Conservation (phyloP, 1,140 invertebrate species). For the Leguminivora glycinivorella region DNA sequence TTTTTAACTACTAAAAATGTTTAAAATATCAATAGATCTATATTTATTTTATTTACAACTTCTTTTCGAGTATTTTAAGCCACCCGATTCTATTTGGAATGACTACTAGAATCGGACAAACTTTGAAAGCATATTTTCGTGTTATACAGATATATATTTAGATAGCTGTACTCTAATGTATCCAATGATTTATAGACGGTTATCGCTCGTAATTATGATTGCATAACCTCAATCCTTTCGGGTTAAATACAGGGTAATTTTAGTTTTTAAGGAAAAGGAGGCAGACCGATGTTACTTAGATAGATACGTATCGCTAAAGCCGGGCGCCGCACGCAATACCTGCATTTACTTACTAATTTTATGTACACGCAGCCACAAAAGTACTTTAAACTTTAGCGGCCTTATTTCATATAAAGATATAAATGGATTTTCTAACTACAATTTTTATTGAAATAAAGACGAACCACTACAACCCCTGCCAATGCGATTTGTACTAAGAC, state of each 20-base stretch:
- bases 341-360: constrained; percentile 22
- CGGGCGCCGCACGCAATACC: constrained; percentile 21
- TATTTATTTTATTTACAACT: no score
- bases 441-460: no score
- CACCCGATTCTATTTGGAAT: no score
- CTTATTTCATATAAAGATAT: background rate
- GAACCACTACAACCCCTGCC: no score
- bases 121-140: no score
- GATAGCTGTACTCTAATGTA: no score
- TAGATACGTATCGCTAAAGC: constrained; percentile 26
- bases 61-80: no score
- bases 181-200: background rate
- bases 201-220: constrained; percentile 10
- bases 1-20: no score
- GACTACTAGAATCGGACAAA: no score
- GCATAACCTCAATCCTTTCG: constrained; percentile 19
- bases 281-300: constrained; percentile 23
- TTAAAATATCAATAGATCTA: no score
- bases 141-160: no score
- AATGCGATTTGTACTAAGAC: no score
- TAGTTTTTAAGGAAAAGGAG: constrained; percentile 14
- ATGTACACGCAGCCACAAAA: background rate
- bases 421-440: background rate
- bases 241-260: constrained; percentile 1
- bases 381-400: background rate